Percentiles rank a stretch among this genome's conserved stretches.
phyloP scores from a whole-genome alignment of 2,113 vertebrate species.

The Onychostruthus taczanowskii region DNA sequence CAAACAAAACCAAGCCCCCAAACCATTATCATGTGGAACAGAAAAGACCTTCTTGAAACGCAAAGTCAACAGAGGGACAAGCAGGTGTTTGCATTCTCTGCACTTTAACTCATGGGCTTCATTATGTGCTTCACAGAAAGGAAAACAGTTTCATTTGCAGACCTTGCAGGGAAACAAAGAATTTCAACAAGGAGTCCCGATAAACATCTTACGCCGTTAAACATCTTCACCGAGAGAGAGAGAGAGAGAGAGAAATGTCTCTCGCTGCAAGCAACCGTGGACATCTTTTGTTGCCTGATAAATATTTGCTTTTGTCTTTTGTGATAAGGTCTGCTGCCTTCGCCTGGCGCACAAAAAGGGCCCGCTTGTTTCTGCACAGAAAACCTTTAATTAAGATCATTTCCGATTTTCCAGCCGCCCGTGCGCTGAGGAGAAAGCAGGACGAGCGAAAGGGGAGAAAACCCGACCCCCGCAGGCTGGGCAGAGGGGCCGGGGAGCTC shows the following conservation, averaged over 20 bases:
- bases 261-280: constrained; percentile 56
- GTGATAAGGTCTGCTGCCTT: constrained; percentile 63
- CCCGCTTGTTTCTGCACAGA: constrained; percentile 45
- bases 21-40: background rate
- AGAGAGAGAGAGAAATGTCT: constrained; percentile 68
- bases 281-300: constrained; percentile 82
- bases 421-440: constrained; percentile 24
- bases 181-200: background rate
- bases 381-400: constrained; percentile 78
- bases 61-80: constrained; percentile 4
- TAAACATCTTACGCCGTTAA: constrained; percentile 54
- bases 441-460: background rate
- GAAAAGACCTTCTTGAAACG: background rate
- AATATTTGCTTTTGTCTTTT: constrained; percentile 86
- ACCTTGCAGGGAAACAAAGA: constrained; percentile 30
- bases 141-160: constrained; percentile 21
- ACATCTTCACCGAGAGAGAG: constrained; percentile 59
- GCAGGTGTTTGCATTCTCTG: constrained; percentile 34
- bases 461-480: background rate
- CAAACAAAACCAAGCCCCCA: background rate
- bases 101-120: background rate
- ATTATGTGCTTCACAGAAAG: constrained; percentile 11
- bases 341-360: background rate
- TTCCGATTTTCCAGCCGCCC: constrained; percentile 53
- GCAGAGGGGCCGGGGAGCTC: background rate